Evolutionary conservation across 2,888 invertebrate species (phyloP).

Genomic region (Heliconius ethilla): DNA sequence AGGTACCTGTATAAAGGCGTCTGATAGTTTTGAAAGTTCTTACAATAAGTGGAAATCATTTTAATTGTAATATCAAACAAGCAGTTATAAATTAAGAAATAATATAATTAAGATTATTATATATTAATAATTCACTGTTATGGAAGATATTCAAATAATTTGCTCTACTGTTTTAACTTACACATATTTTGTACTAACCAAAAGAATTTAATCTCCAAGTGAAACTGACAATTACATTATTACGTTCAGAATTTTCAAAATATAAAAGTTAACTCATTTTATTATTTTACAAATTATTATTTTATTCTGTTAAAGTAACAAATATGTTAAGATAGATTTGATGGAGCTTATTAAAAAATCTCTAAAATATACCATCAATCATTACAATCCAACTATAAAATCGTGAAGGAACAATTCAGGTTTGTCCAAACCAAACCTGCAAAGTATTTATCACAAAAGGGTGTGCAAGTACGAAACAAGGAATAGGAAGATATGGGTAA

Average conservation of each 20-base stretch:
- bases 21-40: not conserved
- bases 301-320: not conserved
- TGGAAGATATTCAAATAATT: not conserved
- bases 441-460: conserved; percentile 27
- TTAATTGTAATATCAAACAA: not conserved
- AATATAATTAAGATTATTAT: not conserved
- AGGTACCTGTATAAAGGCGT: not conserved
- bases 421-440: not conserved
- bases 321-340: not conserved
- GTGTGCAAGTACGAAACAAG: not conserved
- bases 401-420: not conserved
- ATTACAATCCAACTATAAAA: not conserved
- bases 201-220: no score
- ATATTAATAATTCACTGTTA: not conserved
- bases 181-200: no score
- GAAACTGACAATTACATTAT: no score
- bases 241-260: no score
- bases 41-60: not conserved
- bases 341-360: not conserved
- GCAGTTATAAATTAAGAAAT: not conserved
- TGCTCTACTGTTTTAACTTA: no score
- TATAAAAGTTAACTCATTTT: not conserved
- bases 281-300: not conserved
- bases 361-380: not conserved
- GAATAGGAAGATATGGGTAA: no score